Conservation (phyloP, 1,140 invertebrate species). For the Drosophila trapezifrons region DNA sequence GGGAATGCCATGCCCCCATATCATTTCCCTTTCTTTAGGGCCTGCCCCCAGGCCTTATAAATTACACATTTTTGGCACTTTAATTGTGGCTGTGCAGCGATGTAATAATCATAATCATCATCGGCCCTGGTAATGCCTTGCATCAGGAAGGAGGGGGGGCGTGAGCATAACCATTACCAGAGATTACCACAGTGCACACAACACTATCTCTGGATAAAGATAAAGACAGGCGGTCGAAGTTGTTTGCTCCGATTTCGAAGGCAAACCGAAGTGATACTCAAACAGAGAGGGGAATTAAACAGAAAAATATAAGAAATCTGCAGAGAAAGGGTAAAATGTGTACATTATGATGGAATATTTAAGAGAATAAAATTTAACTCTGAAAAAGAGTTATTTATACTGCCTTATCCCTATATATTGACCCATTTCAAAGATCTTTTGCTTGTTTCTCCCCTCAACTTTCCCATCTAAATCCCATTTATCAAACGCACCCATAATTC, state of each 20-base stretch:
- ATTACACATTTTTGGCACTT: slow-evolving; percentile 56
- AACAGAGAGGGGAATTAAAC: background rate
- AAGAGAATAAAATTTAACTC: background rate
- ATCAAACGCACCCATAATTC: slow-evolving; percentile 17
- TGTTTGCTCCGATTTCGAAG: slow-evolving; percentile 50
- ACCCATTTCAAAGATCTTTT: background rate
- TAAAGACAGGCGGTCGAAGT: slow-evolving; percentile 40
- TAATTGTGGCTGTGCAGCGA: slow-evolving; percentile 66
- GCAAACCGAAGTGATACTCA: slow-evolving; percentile 34
- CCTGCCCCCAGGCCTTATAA: slow-evolving; percentile 24
- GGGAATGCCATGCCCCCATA: slow-evolving; percentile 18
- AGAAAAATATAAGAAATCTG: background rate
- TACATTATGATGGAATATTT: background rate
- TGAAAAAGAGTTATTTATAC: background rate
- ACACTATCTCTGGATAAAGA: slow-evolving; percentile 52
- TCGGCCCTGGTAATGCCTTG: slow-evolving; percentile 15
- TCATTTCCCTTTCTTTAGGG: background rate
- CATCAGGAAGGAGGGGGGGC: background rate
- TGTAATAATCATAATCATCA: slow-evolving; percentile 54
- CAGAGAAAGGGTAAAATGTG: background rate
- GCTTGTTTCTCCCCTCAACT: background rate
- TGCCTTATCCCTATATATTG: too few species aligned
- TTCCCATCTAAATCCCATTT: slow-evolving; percentile 23
- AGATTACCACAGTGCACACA: slow-evolving; percentile 48
- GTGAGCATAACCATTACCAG: slow-evolving; percentile 47